These are phyloP conservation scores for Noctilio leporinus DNA, from an alignment of 2,113 vertebrate genomes.

Conservation along the genomic window DNA sequence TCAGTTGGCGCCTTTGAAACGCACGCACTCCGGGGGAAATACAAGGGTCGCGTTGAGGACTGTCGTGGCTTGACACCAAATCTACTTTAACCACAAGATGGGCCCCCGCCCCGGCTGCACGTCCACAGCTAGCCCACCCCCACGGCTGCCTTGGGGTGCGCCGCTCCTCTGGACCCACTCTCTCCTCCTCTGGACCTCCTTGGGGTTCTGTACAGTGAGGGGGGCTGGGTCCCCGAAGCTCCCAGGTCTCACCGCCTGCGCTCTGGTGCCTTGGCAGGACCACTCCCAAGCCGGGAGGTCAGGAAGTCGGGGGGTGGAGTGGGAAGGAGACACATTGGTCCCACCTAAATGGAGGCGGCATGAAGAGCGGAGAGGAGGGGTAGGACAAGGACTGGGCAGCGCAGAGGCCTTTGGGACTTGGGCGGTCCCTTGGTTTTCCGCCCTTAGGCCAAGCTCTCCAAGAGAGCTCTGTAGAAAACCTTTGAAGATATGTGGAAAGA, in stretches of 20 bases:
- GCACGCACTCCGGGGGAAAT: background rate
- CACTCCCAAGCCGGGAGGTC: background rate
- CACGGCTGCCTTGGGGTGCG: background rate
- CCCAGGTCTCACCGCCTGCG: background rate
- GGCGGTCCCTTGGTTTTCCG: background rate
- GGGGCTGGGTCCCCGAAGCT: background rate
- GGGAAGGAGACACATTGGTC: background rate
- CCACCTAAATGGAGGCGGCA: background rate
- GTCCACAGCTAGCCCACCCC: background rate
- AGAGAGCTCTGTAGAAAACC: background rate
- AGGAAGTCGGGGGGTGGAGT: background rate
- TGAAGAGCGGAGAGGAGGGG: background rate
- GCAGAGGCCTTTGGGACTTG: background rate
- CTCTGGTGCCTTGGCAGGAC: background rate
- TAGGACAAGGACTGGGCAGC: background rate
- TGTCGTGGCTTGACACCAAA: background rate
- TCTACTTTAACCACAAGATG: background rate
- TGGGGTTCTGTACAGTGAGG: background rate
- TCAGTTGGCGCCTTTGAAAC: background rate
- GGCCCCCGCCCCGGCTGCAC: rapidly evolving
- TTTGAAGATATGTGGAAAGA: background rate
- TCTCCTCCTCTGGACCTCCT: background rate
- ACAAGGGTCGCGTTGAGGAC: background rate
- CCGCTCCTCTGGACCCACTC: rapidly evolving
- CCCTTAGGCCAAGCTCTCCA: background rate